Base-by-base conservation (phyloP, 1,140 invertebrate species). In the Coptotermes formosanus region DNA sequence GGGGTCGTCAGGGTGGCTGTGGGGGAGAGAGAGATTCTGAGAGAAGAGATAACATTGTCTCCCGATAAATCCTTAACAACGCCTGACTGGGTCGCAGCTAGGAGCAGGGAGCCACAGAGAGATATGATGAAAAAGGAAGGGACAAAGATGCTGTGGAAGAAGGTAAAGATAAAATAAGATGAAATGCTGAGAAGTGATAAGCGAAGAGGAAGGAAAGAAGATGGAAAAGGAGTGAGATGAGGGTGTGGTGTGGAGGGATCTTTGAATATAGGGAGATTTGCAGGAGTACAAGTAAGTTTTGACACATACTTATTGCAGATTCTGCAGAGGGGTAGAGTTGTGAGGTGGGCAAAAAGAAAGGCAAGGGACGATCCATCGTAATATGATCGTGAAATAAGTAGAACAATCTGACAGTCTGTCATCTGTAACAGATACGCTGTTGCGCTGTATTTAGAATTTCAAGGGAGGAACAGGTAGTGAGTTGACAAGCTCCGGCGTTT, bases 31-130 rank as follows among this genome's bases (percentile, higher is more conserved):
- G 64, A 2, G 8, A 19, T 55, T 16, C 14, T 16, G 52, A 55
- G 19, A 21, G 52, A 21, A 4, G 25, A 75, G n/a, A 75, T 75
- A 75, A n/a, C 64, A 75, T 75, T 75, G 64, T 75, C 64, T 75
- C 64, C n/a, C 25, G 64, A 75, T 75, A 75, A 75, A 75, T 75
- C 64, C n/a, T 75, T 75, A 30, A 75, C 64, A 75, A 30, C 64
- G 64, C 64, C 25, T 75, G 64, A 75, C 64, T 75, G 64, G 64
- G 64, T 55, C 3, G 52, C 14, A 4, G 16, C 19, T 21, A 16
- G 52, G 52, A 16, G 21, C 52, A 55, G 21, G 14, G 52, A 55
- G 19, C 52, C 52, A 55, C 3, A 21, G 19, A 55, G 52, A 19
- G 45, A 48, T 55, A 16, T 55, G 64, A 75, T n/a, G n/a, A 30